phyloP scores from a whole-genome alignment of 2,113 vertebrate species.

The Psophia crepitans region DNA sequence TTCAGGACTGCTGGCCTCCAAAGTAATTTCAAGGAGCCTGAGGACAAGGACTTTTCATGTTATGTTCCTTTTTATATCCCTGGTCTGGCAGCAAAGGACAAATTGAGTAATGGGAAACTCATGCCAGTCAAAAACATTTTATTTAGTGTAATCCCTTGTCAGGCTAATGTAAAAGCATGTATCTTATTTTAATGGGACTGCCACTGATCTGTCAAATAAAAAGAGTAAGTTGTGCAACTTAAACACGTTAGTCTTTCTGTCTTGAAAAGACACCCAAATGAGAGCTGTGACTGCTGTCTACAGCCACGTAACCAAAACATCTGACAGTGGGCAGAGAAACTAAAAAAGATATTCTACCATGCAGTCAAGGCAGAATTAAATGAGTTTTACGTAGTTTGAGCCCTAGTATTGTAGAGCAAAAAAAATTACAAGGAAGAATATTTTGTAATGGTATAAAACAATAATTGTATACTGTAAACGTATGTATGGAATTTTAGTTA shows the following conservation, averaged over 20 bases:
- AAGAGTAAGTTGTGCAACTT: background rate
- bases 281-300: background rate
- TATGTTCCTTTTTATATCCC: conserved; percentile 8
- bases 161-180: conserved; percentile 53
- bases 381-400: background rate
- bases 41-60: background rate
- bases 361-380: background rate
- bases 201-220: conserved; percentile 50
- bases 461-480: background rate
- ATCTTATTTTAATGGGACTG: conserved; percentile 65
- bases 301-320: background rate
- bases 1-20: background rate
- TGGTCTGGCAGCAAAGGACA: conserved; percentile 66
- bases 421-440: background rate
- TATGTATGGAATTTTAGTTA: background rate
- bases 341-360: background rate
- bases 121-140: conserved; percentile 65
- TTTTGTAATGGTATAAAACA: background rate
- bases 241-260: background rate
- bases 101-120: conserved; percentile 62
- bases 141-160: conserved; percentile 64
- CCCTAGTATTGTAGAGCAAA: background rate
- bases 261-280: background rate
- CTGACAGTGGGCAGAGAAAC: conserved; percentile 22
- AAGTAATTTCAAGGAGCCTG: background rate